A percentile compares a stretch with the other conserved stretches of the same genome.
phyloP scores from a whole-genome alignment of 2,888 invertebrate genomes.

The Phengaris alcon region DNA sequence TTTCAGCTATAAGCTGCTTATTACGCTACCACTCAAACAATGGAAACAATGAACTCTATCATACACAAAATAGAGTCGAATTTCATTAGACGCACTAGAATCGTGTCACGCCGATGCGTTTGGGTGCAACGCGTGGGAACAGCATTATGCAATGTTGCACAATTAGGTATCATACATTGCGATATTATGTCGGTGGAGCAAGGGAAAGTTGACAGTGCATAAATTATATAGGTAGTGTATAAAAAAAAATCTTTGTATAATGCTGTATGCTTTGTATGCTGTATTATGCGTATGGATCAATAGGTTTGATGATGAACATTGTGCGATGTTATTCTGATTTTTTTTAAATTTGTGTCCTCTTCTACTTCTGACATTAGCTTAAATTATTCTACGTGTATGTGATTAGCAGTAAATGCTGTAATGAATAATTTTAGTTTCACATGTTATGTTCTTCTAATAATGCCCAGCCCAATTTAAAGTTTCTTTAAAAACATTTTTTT shows the following conservation, averaged over 20 bases:
- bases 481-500: no score
- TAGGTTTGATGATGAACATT: neutral
- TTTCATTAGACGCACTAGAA: conserved; percentile 32
- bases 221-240: neutral
- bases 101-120: conserved; percentile 41
- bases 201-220: conserved; percentile 26
- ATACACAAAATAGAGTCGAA: conserved; percentile 27
- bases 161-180: conserved; percentile 34
- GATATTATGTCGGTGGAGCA: conserved; percentile 32
- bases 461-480: no score
- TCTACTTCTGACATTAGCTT: no score
- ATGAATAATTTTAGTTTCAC: no score
- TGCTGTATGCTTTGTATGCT: neutral
- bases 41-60: conserved; percentile 4
- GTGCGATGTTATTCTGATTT: neutral
- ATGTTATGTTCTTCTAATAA: no score
- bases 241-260: neutral
- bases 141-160: conserved; percentile 40
- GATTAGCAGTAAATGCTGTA: no score
- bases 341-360: no score
- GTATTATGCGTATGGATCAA: neutral
- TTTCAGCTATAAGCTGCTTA: conserved; percentile 23
- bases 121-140: conserved; percentile 44
- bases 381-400: no score
- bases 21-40: conserved; percentile 4